Evolutionary conservation across 2,113 vertebrate species (phyloP), one percentile per base, ranked within the genome.

Genomic region (Brachyhypopomus gauderio): DNA sequence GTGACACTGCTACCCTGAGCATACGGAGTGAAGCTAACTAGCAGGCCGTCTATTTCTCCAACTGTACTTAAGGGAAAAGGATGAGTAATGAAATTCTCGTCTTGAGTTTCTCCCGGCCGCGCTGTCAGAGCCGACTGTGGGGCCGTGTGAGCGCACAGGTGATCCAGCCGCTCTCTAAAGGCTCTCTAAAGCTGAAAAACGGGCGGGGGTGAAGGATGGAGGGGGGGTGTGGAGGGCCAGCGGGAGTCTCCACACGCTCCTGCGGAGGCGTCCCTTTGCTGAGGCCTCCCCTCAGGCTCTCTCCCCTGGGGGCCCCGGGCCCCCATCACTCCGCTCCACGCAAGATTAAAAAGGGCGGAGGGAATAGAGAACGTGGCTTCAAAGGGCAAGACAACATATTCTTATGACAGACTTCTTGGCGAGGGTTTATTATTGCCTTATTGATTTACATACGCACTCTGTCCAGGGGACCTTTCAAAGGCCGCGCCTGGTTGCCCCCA

Each of bases 391-490:
- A 81, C 80, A 64, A 84, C 79, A 73, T 78, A 78, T 81, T 77
- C 78, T 77, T 77, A 77, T 66, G 62, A 86, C 74, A 72, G 67
- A 71, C n/a, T 78, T 77, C 63, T 45, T 81, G 81, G 78, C 78
- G 80, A 71, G 82, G 80, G 66, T 79, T 80, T 80, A 75, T 82
- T 80, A 82, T 77, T 64, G 83, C 77, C 59, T 78, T 80, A 86
- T 83, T 85, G 78, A 83, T 86, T 88, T 81, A 85, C 75, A 74
- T 83, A 83, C 71, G 75, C 81, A 85, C 77, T 85, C 80, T 86
- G 75, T 73, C 59, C 48, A 60, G 48, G 63, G 59, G 73, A 73
- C 63, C 67, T 81, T 82, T 81, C 67, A 82, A 77, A 86, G 74
- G 72, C 60, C 12, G 45, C 66, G 74, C 62, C 58, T 45, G 58